These are phyloP conservation scores for Acanthosoma haemorrhoidale DNA, from an alignment of 2,888 invertebrate genomes.

Conservation along the genomic window DNA sequence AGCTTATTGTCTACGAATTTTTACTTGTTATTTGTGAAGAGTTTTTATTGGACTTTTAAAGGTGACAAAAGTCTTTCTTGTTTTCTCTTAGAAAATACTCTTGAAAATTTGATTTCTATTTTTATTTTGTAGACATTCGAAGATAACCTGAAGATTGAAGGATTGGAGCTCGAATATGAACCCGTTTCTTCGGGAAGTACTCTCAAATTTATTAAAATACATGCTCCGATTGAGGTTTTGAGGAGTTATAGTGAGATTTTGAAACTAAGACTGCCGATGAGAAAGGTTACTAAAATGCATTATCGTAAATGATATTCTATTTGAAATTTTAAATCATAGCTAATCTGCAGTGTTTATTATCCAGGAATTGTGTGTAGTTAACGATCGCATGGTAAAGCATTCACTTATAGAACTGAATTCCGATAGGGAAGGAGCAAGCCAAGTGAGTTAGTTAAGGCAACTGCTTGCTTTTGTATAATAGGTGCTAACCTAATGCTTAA, in stretches of 20 bases:
- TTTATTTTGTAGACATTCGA: conserved; percentile 55
- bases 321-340: background rate
- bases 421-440: background rate
- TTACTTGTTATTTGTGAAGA: too few relatives aligned
- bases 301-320: background rate
- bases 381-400: background rate
- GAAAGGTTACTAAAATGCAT: conserved; percentile 56
- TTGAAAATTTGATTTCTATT: too few relatives aligned
- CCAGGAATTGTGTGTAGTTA: conserved; percentile 21
- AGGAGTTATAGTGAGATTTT: conserved; percentile 85
- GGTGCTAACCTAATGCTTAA: too few relatives aligned
- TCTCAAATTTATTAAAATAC: conserved; percentile 74
- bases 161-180: conserved; percentile 67
- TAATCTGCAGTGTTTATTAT: background rate
- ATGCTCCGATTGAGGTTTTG: conserved; percentile 76
- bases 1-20: too few relatives aligned
- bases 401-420: background rate
- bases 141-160: conserved; percentile 64
- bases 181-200: conserved; percentile 58
- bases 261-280: conserved; percentile 90
- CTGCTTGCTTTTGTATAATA: too few relatives aligned
- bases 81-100: background rate
- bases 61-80: background rate
- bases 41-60: too few relatives aligned
- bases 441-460: conserved; percentile 20